Conservation (phyloP, 1,140 invertebrate genomes). For the Pogonomyrmex californicus region DNA sequence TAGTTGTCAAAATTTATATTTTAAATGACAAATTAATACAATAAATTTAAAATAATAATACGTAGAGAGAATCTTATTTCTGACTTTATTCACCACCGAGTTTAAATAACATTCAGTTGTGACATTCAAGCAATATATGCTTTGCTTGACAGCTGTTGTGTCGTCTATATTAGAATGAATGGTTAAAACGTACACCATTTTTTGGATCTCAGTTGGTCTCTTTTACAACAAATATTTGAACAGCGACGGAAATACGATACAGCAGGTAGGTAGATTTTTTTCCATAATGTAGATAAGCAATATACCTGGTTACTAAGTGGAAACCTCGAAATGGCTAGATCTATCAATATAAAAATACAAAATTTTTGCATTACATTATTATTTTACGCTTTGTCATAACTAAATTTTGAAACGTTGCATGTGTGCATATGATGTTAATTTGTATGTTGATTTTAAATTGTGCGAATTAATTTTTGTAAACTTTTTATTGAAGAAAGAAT, state of each 20-base stretch:
- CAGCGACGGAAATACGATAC: conserved; percentile 12
- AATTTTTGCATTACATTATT: neutral
- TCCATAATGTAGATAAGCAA: neutral
- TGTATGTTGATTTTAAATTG: neutral
- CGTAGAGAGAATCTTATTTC: neutral
- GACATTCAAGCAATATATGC: neutral
- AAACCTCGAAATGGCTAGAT: neutral
- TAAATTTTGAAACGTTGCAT: neutral
- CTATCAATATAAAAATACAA: too few relatives aligned
- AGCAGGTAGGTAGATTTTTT: conserved; percentile 41
- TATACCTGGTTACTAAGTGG: neutral
- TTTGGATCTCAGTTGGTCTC: neutral
- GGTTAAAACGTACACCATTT: neutral
- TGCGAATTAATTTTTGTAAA: neutral
- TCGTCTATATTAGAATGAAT: neutral
- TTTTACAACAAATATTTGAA: conserved; percentile 28
- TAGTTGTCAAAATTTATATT: neutral
- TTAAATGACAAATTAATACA: neutral
- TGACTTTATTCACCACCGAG: neutral
- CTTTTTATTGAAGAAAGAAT: neutral
- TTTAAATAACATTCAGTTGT: neutral
- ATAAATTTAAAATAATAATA: neutral
- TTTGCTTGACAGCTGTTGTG: neutral
- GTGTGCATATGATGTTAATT: neutral
- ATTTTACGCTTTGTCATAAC: neutral